Evolutionary conservation across 2,888 invertebrate genomes (phyloP).

Genomic region (Acanthococcus lagerstroemiae): DNA sequence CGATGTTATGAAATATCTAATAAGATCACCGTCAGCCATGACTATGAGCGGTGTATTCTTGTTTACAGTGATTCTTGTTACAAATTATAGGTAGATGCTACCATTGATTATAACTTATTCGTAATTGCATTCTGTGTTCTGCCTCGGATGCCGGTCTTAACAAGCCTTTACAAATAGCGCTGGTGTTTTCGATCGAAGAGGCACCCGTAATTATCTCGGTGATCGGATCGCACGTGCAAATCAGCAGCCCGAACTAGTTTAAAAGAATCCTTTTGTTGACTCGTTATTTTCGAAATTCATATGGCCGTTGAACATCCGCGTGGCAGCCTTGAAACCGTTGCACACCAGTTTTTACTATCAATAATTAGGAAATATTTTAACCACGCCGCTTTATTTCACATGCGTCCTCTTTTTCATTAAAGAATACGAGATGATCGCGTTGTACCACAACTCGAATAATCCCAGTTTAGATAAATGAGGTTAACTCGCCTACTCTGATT

Average conservation of each 20-base stretch:
- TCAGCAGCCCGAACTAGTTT: constrained; percentile 4
- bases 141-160: constrained; percentile 11
- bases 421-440: too few species aligned
- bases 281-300: too few species aligned
- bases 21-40: constrained; percentile 20
- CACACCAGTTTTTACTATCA: background rate
- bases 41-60: constrained; percentile 14
- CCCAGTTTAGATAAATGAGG: too few species aligned
- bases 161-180: constrained; percentile 15
- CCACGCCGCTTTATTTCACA: too few species aligned
- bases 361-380: background rate
- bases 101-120: constrained; percentile 25
- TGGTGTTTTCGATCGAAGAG: background rate
- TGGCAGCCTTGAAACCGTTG: background rate
- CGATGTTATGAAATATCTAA: constrained; percentile 27
- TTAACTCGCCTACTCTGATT: too few species aligned
- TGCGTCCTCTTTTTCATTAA: too few species aligned
- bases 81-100: constrained; percentile 29
- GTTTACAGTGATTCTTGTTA: constrained; percentile 27
- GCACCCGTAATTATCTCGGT: constrained; percentile 5
- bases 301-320: too few species aligned
- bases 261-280: background rate
- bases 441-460: too few species aligned
- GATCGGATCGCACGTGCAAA: constrained; percentile 2
- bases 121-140: constrained; percentile 22